These are phyloP conservation scores for Dendrophyllia cribrosa DNA, from an alignment of 64 coral and sea anemone species.

Conservation along the genomic window DNA sequence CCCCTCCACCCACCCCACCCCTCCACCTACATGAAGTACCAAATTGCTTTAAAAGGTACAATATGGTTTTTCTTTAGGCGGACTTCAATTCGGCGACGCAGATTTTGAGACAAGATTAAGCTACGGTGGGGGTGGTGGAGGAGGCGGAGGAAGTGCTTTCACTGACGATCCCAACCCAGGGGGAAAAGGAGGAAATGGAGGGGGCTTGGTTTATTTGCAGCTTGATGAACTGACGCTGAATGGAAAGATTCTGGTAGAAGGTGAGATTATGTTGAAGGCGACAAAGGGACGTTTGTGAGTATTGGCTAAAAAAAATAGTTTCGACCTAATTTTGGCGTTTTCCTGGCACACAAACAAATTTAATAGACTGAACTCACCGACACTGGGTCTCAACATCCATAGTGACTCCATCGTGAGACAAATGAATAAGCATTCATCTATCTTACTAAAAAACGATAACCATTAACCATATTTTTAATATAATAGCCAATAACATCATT, in stretches of 20 bases:
- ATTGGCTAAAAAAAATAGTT: too few relatives aligned
- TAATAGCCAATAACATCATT: too few relatives aligned
- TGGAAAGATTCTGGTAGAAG: conserved; percentile 26
- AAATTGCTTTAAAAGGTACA: neutral
- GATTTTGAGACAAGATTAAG: conserved; percentile 23
- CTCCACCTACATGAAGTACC: neutral
- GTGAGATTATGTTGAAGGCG: neutral
- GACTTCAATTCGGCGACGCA: conserved; percentile 48
- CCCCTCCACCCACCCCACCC: too few relatives aligned
- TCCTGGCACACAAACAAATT: too few relatives aligned
- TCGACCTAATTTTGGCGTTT: too few relatives aligned
- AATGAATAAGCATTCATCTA: too few relatives aligned
- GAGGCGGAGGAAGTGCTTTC: conserved; percentile 1
- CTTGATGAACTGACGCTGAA: conserved; percentile 35
- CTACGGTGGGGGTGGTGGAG: too few relatives aligned
- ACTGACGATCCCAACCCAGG: neutral
- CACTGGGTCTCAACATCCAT: too few relatives aligned
- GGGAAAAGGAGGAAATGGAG: conserved; percentile 50
- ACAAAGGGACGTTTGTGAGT: neutral
- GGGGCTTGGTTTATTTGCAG: conserved; percentile 48
- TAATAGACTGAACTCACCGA: too few relatives aligned
- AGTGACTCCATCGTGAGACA: too few relatives aligned
- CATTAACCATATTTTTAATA: too few relatives aligned
- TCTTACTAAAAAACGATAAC: too few relatives aligned
- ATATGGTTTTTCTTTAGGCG: neutral